Evolutionary conservation across 2,888 invertebrate genomes (phyloP).

Genomic region (Thereva nobilitata): DNA sequence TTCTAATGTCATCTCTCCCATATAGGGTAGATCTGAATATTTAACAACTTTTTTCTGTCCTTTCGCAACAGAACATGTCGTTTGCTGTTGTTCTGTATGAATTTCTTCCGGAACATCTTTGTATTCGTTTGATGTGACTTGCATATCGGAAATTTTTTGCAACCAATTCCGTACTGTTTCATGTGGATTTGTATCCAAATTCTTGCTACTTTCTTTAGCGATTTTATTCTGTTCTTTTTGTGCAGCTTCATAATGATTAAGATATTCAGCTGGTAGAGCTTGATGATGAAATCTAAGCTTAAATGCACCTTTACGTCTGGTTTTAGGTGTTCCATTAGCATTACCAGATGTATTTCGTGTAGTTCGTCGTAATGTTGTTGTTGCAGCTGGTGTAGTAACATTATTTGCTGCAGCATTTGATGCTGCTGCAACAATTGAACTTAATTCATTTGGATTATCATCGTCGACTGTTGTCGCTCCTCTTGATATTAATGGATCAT

Average conservation of each 20-base stretch:
- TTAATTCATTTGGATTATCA: constrained; percentile 50
- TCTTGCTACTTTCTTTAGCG: constrained; percentile 20
- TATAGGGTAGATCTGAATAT: constrained; percentile 84
- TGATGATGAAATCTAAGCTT: constrained; percentile 82
- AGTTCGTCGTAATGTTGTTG: constrained; percentile 42
- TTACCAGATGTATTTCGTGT: not conserved
- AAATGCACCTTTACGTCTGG: constrained; percentile 61
- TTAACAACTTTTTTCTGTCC: constrained; percentile 61
- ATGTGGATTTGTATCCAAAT: constrained; percentile 57
- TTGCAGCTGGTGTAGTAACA: not conserved
- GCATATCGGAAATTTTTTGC: constrained; percentile 73
- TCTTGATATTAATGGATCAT: constrained; percentile 57
- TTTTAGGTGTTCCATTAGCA: not conserved
- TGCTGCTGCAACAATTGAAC: constrained; percentile 46
- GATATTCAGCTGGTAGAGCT: constrained; percentile 75
- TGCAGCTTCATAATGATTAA: constrained; percentile 78
- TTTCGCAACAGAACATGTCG: constrained; percentile 47
- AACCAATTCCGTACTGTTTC: constrained; percentile 76
- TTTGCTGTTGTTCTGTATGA: not conserved
- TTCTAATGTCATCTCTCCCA: constrained; percentile 90
- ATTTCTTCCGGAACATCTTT: constrained; percentile 11
- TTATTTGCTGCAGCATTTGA: constrained; percentile 42
- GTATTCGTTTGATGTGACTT: constrained; percentile 55
- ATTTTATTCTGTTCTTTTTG: constrained; percentile 60
- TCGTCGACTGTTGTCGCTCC: constrained; percentile 50